Base-by-base conservation (phyloP, 2,797 vertebrate genomes). In the Podargus strigoides region DNA sequence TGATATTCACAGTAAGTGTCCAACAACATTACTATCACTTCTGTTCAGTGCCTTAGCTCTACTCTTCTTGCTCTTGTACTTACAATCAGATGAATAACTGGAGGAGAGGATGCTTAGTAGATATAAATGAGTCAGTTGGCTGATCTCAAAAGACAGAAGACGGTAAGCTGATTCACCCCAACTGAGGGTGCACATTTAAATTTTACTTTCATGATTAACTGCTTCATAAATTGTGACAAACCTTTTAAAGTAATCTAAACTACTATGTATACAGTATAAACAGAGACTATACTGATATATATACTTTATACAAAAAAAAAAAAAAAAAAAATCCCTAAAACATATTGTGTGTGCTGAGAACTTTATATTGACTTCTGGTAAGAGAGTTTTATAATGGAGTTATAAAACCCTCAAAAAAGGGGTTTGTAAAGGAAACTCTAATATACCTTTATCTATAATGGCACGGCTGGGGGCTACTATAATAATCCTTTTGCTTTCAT, bases 401-500 rank as follows among this genome's bases (percentile, higher is more conserved):
- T 96, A 97, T 97, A 97, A 97, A 97, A 96, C 79, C 72, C 89
- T 92, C 76, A 85, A 80, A 96, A 93, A 97, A 39, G 44, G 44
- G 30, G 55, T 74, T 95, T 97, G 93, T 95, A 96, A 98, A 97
- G 90, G 89, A 96, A 97, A 96, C 95, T 96, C 66, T 97, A 93
- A 96, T 94, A 96, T 91, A 98, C 97, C 97, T 98, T 98, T 97
- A 97, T 97, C 96, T 97, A 93, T 97, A 97, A 98, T 94, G 93
- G 95, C 96, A 95, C 94, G 37, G 97, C 95, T 98, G 97, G 98
- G 96, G 97, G 97, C 97, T 97, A 81, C 97, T 97, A 97, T 98
- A 98, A 98, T 98, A 98, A 98, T 97, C 96, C 96, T 97, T 97
- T 97, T 87, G 85, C 98, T 98, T 98, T 98, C 97, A 98, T 98